phyloP scores from a whole-genome alignment of 2,797 vertebrate species.

The Menidia menidia region DNA sequence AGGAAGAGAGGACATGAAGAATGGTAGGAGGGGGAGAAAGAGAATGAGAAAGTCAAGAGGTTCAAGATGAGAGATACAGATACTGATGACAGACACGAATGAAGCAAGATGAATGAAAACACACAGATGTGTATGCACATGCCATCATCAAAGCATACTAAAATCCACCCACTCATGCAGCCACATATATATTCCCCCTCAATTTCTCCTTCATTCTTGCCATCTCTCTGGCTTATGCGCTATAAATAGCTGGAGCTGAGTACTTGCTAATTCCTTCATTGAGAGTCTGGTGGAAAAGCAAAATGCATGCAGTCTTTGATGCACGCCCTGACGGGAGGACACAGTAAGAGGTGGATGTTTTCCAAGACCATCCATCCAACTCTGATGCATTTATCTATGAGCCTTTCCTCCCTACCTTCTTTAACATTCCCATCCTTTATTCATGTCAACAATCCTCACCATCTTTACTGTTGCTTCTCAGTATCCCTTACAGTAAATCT shows the following conservation, averaged over 20 bases:
- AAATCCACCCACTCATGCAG: constrained; percentile 30
- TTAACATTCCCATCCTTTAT: constrained; percentile 7
- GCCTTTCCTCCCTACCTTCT: neutral
- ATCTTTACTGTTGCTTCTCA: constrained; percentile 20
- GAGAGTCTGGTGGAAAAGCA: constrained; percentile 72
- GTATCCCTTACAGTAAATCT: constrained; percentile 10
- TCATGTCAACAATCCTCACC: constrained; percentile 9
- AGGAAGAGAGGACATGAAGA: neutral
- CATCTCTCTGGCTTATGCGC: constrained; percentile 58
- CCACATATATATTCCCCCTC: constrained; percentile 8
- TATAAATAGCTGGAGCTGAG: constrained; percentile 84
- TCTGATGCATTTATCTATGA: constrained; percentile 29
- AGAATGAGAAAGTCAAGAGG: constrained; percentile 21
- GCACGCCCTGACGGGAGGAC: constrained; percentile 62
- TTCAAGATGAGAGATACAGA: constrained; percentile 23
- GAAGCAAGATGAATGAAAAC: constrained; percentile 30
- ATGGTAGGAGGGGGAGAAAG: constrained; percentile 22
- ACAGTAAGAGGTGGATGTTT: constrained; percentile 71
- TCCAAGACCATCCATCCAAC: constrained; percentile 60
- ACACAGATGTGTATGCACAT: constrained; percentile 19
- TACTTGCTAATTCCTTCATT: constrained; percentile 83
- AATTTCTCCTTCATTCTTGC: constrained; percentile 38
- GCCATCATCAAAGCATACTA: constrained; percentile 24
- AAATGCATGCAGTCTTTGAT: constrained; percentile 67
- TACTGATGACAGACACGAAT: constrained; percentile 27